A percentile compares a stretch with the other conserved stretches of the same genome.
phyloP scores from a whole-genome alignment of 2,888 invertebrate species.

The Drosophila suboccidentalis region DNA sequence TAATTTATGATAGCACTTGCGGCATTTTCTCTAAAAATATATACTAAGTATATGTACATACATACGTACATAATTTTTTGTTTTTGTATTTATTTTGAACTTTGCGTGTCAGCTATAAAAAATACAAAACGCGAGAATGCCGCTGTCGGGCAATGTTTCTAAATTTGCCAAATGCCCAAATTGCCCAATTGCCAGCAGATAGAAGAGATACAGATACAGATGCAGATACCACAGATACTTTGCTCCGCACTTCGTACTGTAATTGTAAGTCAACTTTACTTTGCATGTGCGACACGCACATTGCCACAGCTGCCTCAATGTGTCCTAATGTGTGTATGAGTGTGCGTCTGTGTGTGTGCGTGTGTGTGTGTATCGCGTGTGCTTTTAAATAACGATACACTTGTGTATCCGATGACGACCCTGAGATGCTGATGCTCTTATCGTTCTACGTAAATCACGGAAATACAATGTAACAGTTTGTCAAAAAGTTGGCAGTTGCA shows the following conservation, averaged over 20 bases:
- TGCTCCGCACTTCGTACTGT: slow-evolving; percentile 24
- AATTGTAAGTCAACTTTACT: slow-evolving; percentile 57
- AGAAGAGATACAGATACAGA: slow-evolving; percentile 29
- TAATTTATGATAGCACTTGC: slow-evolving; percentile 76
- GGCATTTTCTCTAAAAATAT: slow-evolving; percentile 42
- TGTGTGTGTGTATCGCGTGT: slow-evolving; percentile 42
- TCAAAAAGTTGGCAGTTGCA: slow-evolving; percentile 58
- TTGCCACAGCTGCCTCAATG: slow-evolving; percentile 25
- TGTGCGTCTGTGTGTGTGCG: background rate
- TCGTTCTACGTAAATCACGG: slow-evolving; percentile 63
- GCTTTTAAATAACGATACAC: slow-evolving; percentile 61
- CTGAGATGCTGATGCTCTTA: slow-evolving; percentile 54
- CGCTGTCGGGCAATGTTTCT: slow-evolving; percentile 34
- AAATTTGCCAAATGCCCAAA: slow-evolving; percentile 52
- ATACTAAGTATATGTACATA: background rate
- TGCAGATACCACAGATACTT: slow-evolving; percentile 19
- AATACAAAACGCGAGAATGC: slow-evolving; percentile 37
- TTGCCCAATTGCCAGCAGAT: slow-evolving; percentile 39
- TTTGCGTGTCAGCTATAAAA: slow-evolving; percentile 70
- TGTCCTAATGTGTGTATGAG: background rate
- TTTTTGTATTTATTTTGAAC: slow-evolving; percentile 42
- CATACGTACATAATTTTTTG: slow-evolving; percentile 9
- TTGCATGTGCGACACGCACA: slow-evolving; percentile 56
- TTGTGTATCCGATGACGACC: slow-evolving; percentile 48
- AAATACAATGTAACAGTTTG: slow-evolving; percentile 72